Base-by-base conservation (phyloP, 2,113 vertebrate species). In the Hyperopisus bebe region DNA sequence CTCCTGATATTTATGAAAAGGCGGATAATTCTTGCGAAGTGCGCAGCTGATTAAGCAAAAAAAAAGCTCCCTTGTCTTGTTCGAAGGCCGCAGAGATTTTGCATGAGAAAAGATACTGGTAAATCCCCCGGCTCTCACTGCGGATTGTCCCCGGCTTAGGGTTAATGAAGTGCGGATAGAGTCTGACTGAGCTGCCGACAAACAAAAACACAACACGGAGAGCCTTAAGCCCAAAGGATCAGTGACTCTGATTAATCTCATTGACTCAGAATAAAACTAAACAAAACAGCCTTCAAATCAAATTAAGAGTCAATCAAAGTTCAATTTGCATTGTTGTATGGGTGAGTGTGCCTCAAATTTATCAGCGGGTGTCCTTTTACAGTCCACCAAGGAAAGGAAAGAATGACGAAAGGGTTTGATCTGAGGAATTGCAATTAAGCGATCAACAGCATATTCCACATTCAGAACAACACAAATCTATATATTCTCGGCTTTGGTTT, bases 141-240 rank as follows among this genome's bases (percentile, higher is more conserved):
- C 92, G 95, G 95, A 95, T 97, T 95, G 95, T 97, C 97, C 96
- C 96, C 95, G 94, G 95, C 96, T 97, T 97, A 93, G 96, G 98
- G 97, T 98, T 99, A 99, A 99, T 99, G 98, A 99, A 99, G 98
- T 98, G 97, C 96, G 97, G 97, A 97, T 97, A 96, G 96, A 98
- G 97, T 97, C 96, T 97, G 95, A 96, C 97, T 97, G 93, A 96
- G 96, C 96, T 96, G 96, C 96, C 95, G 95, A 97, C 96, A 97
- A 96, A 97, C 96, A 97, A 94, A 95, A 96, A 96, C 96, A 97
- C 96, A 96, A 97, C 96, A 96, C 92, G 97, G 95, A 96, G 96
- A 96, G 97, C 96, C 97, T 97, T 96, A 97, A 95, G 97, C 96
- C 96, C 97, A 94, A 94, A 97, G 97, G 97, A 99, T 99, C 97